These are phyloP conservation scores for Ectropis grisescens DNA, from an alignment of 1,140 invertebrate genomes.

Conservation along the genomic window DNA sequence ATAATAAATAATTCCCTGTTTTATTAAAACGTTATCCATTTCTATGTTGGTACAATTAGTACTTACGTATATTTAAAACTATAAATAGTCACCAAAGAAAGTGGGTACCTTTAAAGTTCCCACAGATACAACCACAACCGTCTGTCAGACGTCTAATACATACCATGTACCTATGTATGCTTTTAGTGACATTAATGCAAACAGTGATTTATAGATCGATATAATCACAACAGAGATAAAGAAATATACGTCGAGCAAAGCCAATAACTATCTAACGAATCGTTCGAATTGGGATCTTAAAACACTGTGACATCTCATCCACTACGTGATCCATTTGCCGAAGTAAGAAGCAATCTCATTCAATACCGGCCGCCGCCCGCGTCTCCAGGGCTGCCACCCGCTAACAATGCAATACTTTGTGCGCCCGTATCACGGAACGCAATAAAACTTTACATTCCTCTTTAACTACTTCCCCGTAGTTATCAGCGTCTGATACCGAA, in stretches of 20 bases:
- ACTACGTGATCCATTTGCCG: slow-evolving; percentile 72
- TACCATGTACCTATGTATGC: too few species aligned
- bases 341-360: slow-evolving; percentile 73
- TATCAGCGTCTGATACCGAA: slow-evolving; percentile 37
- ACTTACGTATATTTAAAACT: too few species aligned
- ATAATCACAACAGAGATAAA: too few species aligned
- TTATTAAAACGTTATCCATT: too few species aligned
- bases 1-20: too few species aligned
- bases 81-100: too few species aligned
- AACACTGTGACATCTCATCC: slow-evolving; percentile 72
- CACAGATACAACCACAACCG: too few species aligned
- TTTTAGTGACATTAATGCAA: too few species aligned
- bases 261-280: slow-evolving; percentile 17
- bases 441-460: slow-evolving; percentile 58
- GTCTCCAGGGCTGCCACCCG: slow-evolving; percentile 13
- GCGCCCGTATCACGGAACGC: slow-evolving; percentile 39
- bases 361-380: slow-evolving; percentile 54
- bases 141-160: too few species aligned
- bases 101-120: too few species aligned
- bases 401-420: slow-evolving; percentile 53
- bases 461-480: slow-evolving; percentile 55
- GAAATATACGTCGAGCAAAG: slow-evolving; percentile 1
- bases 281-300: slow-evolving; percentile 65
- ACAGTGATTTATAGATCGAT: too few species aligned
- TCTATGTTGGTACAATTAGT: too few species aligned